Base-by-base conservation (phyloP, 2,888 invertebrate genomes). In the Spialia ferax region DNA sequence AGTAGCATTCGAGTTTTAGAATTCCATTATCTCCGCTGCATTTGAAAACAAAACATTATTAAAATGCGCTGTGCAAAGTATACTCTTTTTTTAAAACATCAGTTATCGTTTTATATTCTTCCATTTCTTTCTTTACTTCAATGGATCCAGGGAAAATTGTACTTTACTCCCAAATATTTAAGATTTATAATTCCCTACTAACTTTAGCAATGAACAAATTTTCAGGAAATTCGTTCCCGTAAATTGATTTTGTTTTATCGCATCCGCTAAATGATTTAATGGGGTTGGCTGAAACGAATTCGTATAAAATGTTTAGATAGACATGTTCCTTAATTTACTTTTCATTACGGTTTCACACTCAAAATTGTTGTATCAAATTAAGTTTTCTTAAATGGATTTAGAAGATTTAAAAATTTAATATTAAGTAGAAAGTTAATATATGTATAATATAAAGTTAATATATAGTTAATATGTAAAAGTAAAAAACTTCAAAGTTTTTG, bases 21-120 rank as follows among this genome's bases (percentile, higher is more conserved):
- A 29, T 61, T 61, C 50, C 22, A 61, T 62, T 62, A 50, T 32
- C 32, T n/a, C 20, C 18, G 61, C 52, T 35, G 61, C 50, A 62
- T 50, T 62, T 62, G 35, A 32, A 62, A 62, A 62, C 61, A 32
- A 62, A 62, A 60, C 60, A 18, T 48, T 60, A 61, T 61, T 61
- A 61, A 60, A 61, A 48, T 61, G 23, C 48, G 4, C 26, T 18
- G n/a, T n/a, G 48, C 45, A 29, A 18, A 5, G 45, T 26, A 13
- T 20, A 18, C 20, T 35, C n/a, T n/a, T n/a, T n/a, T n/a, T 32
- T 56, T 1, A 35, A 32, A 56, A 56, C 5, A 32, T 32, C 20
- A 20, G 56, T 55, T 38, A n/a, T n/a, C n/a, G n/a, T n/a, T 55
- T 29, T n/a, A 29, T 55, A 26, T 29, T 35, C 20, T 35, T 56